Evolutionary conservation across 2,888 invertebrate genomes (phyloP).

Genomic region (Eustalomyia histrio): DNA sequence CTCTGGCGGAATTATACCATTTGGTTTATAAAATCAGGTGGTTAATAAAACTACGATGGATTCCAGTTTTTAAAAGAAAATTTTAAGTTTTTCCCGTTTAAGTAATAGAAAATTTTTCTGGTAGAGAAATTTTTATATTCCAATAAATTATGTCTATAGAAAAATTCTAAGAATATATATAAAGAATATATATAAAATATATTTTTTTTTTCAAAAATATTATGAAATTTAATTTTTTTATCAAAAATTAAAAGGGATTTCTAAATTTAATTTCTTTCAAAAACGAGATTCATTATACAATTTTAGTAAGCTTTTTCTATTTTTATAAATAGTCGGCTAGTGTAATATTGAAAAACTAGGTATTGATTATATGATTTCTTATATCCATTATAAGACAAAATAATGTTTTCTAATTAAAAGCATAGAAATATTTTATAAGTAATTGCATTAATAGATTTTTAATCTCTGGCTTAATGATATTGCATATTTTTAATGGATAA

Average conservation of each 20-base stretch:
- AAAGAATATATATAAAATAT: background rate
- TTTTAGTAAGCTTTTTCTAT: slow-evolving; percentile 1
- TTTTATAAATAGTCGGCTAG: background rate
- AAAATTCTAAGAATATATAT: background rate
- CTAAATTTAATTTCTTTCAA: slow-evolving; percentile 5
- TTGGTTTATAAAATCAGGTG: too few relatives aligned
- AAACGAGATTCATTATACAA: background rate
- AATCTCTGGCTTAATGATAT: slow-evolving; percentile 36
- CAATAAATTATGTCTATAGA: background rate
- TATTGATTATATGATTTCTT: slow-evolving; percentile 18
- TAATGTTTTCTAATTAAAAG: slow-evolving; percentile 34
- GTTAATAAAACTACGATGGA: background rate
- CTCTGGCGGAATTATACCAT: too few relatives aligned
- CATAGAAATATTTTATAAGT: slow-evolving; percentile 33
- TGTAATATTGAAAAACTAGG: slow-evolving; percentile 5
- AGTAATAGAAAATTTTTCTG: too few relatives aligned
- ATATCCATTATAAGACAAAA: slow-evolving; percentile 7
- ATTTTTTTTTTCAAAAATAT: too few relatives aligned
- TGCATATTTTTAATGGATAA: background rate
- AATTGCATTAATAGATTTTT: slow-evolving; percentile 46
- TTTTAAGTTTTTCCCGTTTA: background rate
- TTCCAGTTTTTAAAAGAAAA: background rate
- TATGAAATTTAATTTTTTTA: too few relatives aligned
- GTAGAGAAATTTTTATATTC: too few relatives aligned
- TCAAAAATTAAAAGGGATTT: background rate